Evolutionary conservation across 1,140 invertebrate species (phyloP).

Genomic region (Sarcophaga peregrina): DNA sequence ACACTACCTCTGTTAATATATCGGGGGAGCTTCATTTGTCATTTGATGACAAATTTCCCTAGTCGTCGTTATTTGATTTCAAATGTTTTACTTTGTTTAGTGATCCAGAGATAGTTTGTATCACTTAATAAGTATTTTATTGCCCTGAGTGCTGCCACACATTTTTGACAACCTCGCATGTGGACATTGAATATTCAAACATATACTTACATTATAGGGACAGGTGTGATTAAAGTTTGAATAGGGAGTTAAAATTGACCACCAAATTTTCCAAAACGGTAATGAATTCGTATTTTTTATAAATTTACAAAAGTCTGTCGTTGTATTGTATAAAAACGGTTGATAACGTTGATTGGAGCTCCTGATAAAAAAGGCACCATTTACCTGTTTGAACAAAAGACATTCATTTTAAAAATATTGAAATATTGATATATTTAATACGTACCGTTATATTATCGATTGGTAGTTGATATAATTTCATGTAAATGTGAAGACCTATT

Average conservation of each 20-base stretch:
- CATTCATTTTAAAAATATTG: no score
- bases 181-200: no score
- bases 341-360: background rate
- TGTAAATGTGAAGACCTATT: background rate
- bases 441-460: background rate
- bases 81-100: no score
- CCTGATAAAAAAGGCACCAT: background rate
- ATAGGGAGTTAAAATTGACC: background rate
- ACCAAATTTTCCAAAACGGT: background rate
- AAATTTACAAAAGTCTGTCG: background rate
- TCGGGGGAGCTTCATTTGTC: no score
- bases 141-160: no score
- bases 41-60: no score
- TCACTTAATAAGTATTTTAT: no score
- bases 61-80: no score
- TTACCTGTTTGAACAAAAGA: background rate
- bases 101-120: no score
- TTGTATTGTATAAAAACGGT: background rate
- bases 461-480: background rate
- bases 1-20: no score
- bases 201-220: background rate
- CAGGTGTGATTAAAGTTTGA: background rate
- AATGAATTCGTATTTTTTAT: background rate
- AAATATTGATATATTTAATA: no score
- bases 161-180: no score